Evolutionary conservation across 2,888 invertebrate species (phyloP).

Genomic region (Pedicia rivosa): DNA sequence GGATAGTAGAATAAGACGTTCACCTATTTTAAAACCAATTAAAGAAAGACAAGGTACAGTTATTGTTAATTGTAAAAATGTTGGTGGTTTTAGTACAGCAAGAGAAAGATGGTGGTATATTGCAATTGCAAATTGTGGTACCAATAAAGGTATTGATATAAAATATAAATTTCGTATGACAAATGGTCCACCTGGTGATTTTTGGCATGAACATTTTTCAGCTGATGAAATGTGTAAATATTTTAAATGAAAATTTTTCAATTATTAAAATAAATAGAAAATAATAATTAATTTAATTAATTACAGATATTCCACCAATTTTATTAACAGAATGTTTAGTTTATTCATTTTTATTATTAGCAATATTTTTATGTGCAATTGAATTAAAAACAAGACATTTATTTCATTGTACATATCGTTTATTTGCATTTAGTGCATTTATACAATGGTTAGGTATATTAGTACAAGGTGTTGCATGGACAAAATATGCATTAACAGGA

Average conservation of each 20-base stretch:
- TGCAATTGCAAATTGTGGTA: slow-evolving; percentile 66
- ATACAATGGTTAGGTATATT: slow-evolving; percentile 56
- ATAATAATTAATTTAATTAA: neutral
- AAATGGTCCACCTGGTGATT: slow-evolving; percentile 63
- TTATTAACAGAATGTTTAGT: slow-evolving; percentile 56
- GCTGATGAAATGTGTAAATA: slow-evolving; percentile 88
- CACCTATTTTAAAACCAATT: slow-evolving; percentile 14
- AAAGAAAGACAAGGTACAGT: slow-evolving; percentile 20
- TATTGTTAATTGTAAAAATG: slow-evolving; percentile 43
- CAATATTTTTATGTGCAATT: slow-evolving; percentile 56
- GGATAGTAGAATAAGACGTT: slow-evolving; percentile 12
- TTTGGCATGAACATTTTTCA: slow-evolving; percentile 82
- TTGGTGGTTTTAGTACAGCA: slow-evolving; percentile 57
- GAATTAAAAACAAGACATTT: slow-evolving; percentile 64
- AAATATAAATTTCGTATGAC: slow-evolving; percentile 75
- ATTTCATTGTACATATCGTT: slow-evolving; percentile 75
- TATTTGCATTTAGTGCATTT: slow-evolving; percentile 57
- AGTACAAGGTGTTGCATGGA: slow-evolving; percentile 50
- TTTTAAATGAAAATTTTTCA: too few species aligned
- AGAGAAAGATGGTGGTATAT: slow-evolving; percentile 93
- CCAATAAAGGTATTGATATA: slow-evolving; percentile 56
- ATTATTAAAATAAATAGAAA: slow-evolving; percentile 1
- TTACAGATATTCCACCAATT: slow-evolving; percentile 72
- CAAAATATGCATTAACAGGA: slow-evolving; percentile 65
- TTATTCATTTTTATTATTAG: slow-evolving; percentile 53